Percentiles rank a stretch among this genome's conserved stretches.
Evolutionary conservation across 1,140 invertebrate genomes (phyloP).

Genomic region (Capitella teleta): DNA sequence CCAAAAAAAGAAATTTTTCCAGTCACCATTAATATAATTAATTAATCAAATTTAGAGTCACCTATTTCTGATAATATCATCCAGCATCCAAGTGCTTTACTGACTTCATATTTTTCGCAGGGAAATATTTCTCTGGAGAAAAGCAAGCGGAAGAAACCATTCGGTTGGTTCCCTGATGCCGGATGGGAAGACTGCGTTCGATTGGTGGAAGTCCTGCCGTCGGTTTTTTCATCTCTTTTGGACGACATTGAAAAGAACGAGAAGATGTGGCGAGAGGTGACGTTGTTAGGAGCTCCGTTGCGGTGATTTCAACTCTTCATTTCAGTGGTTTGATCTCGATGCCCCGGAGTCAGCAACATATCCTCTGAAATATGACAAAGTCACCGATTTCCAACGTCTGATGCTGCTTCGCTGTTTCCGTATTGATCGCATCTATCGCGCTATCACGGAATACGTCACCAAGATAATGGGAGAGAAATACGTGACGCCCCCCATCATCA

Average conservation of each 20-base stretch:
- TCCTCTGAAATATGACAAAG: constrained; percentile 56
- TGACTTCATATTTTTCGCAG: constrained; percentile 15
- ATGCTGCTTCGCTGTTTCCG: constrained; percentile 76
- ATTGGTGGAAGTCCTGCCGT: constrained; percentile 55
- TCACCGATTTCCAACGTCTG: constrained; percentile 58
- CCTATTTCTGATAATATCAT: too few species aligned
- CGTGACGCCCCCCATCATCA: constrained; percentile 69
- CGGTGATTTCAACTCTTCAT: background rate
- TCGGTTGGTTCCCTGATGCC: constrained; percentile 57
- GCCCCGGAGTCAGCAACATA: constrained; percentile 56
- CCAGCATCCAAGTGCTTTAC: too few species aligned
- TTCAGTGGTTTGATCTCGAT: constrained; percentile 71
- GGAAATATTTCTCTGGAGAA: constrained; percentile 66
- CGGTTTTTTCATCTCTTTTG: constrained; percentile 54
- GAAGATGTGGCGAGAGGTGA: constrained; percentile 58
- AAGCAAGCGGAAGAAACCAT: constrained; percentile 53
- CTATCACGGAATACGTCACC: constrained; percentile 65
- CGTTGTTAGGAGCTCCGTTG: background rate
- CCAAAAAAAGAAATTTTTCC: too few species aligned
- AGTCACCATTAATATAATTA: too few species aligned
- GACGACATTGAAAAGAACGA: constrained; percentile 52
- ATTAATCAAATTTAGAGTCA: too few species aligned
- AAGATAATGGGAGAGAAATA: constrained; percentile 72
- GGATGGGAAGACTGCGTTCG: constrained; percentile 72
- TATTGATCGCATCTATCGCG: constrained; percentile 70